A percentile compares a stretch with the other conserved stretches of the same genome.
Evolutionary conservation across 2,797 vertebrate genomes (phyloP).

Genomic region (Iguana delicatissima): DNA sequence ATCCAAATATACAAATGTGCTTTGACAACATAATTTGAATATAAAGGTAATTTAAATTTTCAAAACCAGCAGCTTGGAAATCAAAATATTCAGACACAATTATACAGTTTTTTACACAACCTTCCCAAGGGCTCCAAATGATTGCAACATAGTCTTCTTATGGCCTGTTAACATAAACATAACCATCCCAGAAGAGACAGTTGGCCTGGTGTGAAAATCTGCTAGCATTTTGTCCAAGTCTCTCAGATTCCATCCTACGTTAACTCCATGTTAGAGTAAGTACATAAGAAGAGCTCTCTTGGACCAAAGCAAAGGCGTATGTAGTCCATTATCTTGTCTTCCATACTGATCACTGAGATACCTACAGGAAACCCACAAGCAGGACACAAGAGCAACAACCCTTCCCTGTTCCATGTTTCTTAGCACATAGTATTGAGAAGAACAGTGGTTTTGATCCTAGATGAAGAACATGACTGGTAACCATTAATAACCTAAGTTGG

Average conservation of each 20-base stretch:
- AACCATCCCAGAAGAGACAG: background rate
- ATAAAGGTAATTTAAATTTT: background rate
- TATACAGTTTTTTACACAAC: background rate
- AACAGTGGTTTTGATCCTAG: too few relatives aligned
- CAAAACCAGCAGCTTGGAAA: slow-evolving; percentile 3
- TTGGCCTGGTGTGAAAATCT: background rate
- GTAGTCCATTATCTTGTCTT: background rate
- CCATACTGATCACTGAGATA: background rate
- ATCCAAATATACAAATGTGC: background rate
- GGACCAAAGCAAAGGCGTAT: background rate
- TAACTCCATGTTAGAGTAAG: background rate
- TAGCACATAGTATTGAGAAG: too few relatives aligned
- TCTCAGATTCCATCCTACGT: background rate
- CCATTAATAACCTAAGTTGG: too few relatives aligned
- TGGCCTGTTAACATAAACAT: background rate
- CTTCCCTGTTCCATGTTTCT: too few relatives aligned
- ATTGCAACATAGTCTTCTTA: background rate
- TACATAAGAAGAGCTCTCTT: background rate
- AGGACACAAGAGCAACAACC: background rate
- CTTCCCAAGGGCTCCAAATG: background rate
- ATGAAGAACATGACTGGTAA: too few relatives aligned
- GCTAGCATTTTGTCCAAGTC: background rate
- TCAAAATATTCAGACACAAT: background rate
- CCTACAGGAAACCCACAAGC: background rate
- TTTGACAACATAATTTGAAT: background rate